Evolutionary conservation across 2,113 vertebrate genomes (phyloP), one percentile per base, ranked within the genome.

Genomic region (Donacobius atricapilla): DNA sequence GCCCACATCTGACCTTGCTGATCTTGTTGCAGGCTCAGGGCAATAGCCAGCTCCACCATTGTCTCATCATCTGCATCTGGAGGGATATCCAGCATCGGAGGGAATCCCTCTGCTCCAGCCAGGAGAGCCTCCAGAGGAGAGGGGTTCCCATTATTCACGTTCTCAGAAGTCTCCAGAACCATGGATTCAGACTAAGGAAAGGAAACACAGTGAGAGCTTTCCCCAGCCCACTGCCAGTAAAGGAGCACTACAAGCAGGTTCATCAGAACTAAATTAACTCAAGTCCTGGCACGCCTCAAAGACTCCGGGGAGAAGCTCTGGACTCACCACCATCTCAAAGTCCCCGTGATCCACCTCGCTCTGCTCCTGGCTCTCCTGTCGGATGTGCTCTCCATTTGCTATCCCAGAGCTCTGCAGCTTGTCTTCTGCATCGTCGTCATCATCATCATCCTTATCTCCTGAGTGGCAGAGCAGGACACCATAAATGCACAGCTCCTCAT

Each of bases 401-500:
- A 99, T 98, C 56, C 98, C 98, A 10, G 99, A 99, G 15, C 98
- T 98, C 95, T 99, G 99, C 98, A 99, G 98, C 96, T 99, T 99
- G 91, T 99, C 99, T 69, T 99, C 99, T 11, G 99, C 99, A 1
- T 99, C 99, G 0, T 99, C 99, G 0, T 99, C 99, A 0, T 99
- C 99, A 3, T 99, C 99, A 39, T 99, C 99, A 90, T 99, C 99
- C 97, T 99, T 99, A 96, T 99, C 99, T 96, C 99, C 99, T 99
- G 94, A 77, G 77, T 30, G 68, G 93, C 54, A 97, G 82, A 97
- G 78, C 64, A 28, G 28, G 37, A 21, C 71, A 18, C 97, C 81
- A 96, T 53, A 91, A 93, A 58, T 40, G 33, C 2, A 12, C 35
- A 51, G 47, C 76, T 45, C 27, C 53, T 68, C 68, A 51, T 5